Evolutionary conservation across 2,888 invertebrate genomes (phyloP).

Genomic region (Eupithecia inturbata): DNA sequence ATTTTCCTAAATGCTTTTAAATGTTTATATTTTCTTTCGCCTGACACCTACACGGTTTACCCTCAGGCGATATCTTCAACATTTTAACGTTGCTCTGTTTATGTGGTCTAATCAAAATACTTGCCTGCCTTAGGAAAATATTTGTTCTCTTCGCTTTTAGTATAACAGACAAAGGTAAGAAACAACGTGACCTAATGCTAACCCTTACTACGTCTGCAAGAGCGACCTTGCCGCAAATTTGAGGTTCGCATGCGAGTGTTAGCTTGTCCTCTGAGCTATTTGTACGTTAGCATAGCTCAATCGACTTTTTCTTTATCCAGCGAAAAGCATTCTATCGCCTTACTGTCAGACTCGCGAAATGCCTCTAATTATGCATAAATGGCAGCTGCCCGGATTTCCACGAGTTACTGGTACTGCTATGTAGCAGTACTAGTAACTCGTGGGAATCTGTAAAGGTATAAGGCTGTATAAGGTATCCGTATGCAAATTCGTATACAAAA

Average conservation of each 20-base stretch:
- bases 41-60: neutral
- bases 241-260: slow-evolving; percentile 30
- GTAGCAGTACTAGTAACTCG: too few species aligned
- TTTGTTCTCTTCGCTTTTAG: neutral
- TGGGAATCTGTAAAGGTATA: too few species aligned
- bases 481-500: too few species aligned
- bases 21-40: neutral
- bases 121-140: neutral
- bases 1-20: neutral
- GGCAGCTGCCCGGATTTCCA: neutral
- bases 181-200: slow-evolving; percentile 38
- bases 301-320: neutral
- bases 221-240: slow-evolving; percentile 34
- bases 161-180: slow-evolving; percentile 30
- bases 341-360: neutral
- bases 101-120: neutral
- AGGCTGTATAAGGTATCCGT: too few species aligned
- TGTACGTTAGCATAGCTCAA: neutral
- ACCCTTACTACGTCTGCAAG: slow-evolving; percentile 33
- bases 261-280: slow-evolving; percentile 27
- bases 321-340: neutral
- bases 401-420: neutral
- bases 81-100: neutral
- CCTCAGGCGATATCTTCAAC: slow-evolving; percentile 1
- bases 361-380: neutral